Evolutionary conservation across 2,113 vertebrate species (phyloP).

Genomic region (Stictonetta naevosa): DNA sequence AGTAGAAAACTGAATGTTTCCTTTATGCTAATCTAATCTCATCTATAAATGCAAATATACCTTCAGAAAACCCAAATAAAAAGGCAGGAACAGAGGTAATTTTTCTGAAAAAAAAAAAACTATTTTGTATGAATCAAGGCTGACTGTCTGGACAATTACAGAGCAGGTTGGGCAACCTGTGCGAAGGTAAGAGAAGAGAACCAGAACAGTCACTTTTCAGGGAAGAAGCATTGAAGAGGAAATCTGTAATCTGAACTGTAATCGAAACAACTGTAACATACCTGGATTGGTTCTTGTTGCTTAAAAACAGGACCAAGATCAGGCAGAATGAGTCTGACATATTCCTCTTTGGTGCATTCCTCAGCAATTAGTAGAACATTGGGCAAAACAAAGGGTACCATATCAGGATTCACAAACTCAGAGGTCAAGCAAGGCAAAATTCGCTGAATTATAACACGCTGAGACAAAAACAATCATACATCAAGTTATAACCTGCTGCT

Average conservation of each 20-base stretch:
- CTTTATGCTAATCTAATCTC: neutral
- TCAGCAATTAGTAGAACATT: slow-evolving; percentile 97
- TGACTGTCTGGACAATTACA: neutral
- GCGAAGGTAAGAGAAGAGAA: slow-evolving; percentile 5
- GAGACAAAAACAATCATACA: neutral
- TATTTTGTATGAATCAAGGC: neutral
- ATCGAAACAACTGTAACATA: slow-evolving; percentile 55
- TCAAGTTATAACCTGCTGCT: neutral
- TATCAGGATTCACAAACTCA: slow-evolving; percentile 97
- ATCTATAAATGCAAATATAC: neutral
- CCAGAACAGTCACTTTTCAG: neutral
- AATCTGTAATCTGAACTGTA: neutral
- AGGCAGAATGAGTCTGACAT: slow-evolving; percentile 90
- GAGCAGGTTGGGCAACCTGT: neutral
- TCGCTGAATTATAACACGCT: slow-evolving; percentile 95
- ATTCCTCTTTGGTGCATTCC: slow-evolving; percentile 98
- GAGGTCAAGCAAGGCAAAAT: slow-evolving; percentile 93
- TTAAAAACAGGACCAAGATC: slow-evolving; percentile 97
- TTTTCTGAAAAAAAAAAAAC: neutral
- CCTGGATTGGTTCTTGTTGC: slow-evolving; percentile 97
- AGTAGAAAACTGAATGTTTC: neutral
- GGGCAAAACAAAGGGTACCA: slow-evolving; percentile 98
- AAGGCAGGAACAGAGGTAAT: neutral
- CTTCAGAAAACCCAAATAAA: neutral
- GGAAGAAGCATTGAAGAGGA: neutral